Evolutionary conservation across 1,140 invertebrate genomes (phyloP).

Genomic region (Drosophila persimilis): DNA sequence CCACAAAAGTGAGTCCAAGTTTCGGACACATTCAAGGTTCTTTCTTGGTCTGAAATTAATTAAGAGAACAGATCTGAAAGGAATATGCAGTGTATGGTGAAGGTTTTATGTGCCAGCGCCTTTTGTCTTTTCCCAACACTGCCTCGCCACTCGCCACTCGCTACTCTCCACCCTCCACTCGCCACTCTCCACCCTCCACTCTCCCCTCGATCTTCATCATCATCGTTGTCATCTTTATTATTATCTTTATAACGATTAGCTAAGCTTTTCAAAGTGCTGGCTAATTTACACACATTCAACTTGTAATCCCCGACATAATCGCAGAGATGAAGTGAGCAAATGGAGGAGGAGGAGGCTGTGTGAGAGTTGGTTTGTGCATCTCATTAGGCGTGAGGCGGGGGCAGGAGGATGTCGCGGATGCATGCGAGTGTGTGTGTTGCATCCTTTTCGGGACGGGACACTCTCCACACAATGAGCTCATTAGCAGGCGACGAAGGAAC

Average conservation of each 20-base stretch:
- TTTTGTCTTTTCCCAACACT: constrained; percentile 27
- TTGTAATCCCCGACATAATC: constrained; percentile 47
- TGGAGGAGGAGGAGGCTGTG: constrained; percentile 27
- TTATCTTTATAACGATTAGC: constrained; percentile 26
- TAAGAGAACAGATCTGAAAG: constrained; percentile 24
- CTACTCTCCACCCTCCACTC: not conserved
- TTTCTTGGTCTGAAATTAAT: constrained; percentile 49
- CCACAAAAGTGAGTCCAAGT: constrained; percentile 5
- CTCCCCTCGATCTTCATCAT: constrained; percentile 14
- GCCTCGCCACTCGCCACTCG: too few relatives aligned
- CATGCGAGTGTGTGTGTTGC: constrained; percentile 9
- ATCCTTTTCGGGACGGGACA: constrained; percentile 40
- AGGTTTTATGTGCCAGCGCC: constrained; percentile 19
- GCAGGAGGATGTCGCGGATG: constrained; percentile 38
- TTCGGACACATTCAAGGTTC: constrained; percentile 65
- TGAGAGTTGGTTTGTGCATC: constrained; percentile 29
- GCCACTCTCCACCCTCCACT: not conserved
- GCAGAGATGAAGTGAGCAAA: constrained; percentile 30
- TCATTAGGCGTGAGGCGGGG: constrained; percentile 45
- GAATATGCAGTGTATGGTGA: not conserved
- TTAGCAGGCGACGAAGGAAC: constrained; percentile 24
- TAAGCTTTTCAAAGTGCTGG: constrained; percentile 43
- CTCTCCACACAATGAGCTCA: constrained; percentile 40
- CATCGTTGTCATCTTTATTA: constrained; percentile 1
- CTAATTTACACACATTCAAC: constrained; percentile 55